Base-by-base conservation (phyloP, 2,113 vertebrate species). In the Neofelis nebulosa region DNA sequence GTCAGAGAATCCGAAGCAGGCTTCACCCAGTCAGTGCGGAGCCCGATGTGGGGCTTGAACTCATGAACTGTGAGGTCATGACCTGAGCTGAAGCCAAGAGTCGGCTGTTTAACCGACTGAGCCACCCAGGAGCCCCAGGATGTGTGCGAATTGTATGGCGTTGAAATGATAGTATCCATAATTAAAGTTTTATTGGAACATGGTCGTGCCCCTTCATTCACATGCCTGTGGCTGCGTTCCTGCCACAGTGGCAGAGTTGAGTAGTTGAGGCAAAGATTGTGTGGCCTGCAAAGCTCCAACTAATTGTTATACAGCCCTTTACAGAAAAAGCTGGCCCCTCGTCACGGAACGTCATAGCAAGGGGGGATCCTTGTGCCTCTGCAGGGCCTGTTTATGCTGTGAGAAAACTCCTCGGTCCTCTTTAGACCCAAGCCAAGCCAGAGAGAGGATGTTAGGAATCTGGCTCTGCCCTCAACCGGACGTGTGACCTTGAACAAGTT, bases 291-390 rank as follows among this genome's bases (percentile, higher is more conserved):
- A 16, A 63, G 31, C 14, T 14, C 18, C 25, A 66, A 25, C 3
- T 52, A 48, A 66, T 91, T 48, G 25, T 71, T 21, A 16, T 23
- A 7, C 4, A 87, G 29, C 15, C 5, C 13, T 82, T 66, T 33
- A 5, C 5, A 19, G 55, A 48, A 66, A 21, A 65, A 83, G 29
- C 36, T 23, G 38, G 13, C 66, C 7, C 2, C 31, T 45, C 45
- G 45, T 45, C 7, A 0, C 0, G 31, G 66, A 33, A 12, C 79
- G 18, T 9, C 33, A 13, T 4, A 48, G 38, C 15, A 1, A 10
- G 21, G 11, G 4, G 23, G 18, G 41, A 18, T 33, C 78, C 19
- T 3, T 10, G 21, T 19, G 27, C 66, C 52, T 38, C 52, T 5
- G 14, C 21, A 19, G 10, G 1, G 2, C 57, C 36, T 27, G 31